Conservation (phyloP, 2,113 vertebrate genomes). For the Lepidothrix coronata region DNA sequence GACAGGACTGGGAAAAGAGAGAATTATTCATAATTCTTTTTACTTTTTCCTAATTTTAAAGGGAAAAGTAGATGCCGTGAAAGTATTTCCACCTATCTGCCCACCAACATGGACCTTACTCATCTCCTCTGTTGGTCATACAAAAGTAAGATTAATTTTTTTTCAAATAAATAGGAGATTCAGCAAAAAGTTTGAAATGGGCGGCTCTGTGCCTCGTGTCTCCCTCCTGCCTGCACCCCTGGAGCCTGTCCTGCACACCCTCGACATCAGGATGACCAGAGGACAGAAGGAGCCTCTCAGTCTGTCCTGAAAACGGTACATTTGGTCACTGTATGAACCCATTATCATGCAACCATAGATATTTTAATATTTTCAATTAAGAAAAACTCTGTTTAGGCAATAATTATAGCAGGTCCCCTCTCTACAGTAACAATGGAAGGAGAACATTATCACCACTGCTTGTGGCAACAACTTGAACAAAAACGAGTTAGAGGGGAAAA, state of each 20-base stretch:
- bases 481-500: background rate
- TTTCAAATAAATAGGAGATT: background rate
- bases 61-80: background rate
- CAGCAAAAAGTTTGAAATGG: background rate
- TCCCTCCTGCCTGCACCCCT: background rate
- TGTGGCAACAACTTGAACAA: constrained; percentile 11
- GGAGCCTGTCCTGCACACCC: background rate
- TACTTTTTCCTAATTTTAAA: background rate
- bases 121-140: background rate
- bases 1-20: constrained; percentile 1
- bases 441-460: background rate
- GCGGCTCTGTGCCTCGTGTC: rapidly evolving
- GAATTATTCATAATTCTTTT: constrained; percentile 49
- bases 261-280: rapidly evolving
- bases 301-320: background rate
- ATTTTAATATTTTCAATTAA: background rate
- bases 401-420: background rate
- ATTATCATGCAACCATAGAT: background rate
- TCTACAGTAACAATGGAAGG: background rate
- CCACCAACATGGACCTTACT: background rate
- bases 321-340: background rate
- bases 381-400: background rate
- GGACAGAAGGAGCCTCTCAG: background rate
- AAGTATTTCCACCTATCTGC: background rate
- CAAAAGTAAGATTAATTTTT: background rate